Evolutionary conservation across 2,888 invertebrate genomes (phyloP).

Genomic region (Furcula furcula): DNA sequence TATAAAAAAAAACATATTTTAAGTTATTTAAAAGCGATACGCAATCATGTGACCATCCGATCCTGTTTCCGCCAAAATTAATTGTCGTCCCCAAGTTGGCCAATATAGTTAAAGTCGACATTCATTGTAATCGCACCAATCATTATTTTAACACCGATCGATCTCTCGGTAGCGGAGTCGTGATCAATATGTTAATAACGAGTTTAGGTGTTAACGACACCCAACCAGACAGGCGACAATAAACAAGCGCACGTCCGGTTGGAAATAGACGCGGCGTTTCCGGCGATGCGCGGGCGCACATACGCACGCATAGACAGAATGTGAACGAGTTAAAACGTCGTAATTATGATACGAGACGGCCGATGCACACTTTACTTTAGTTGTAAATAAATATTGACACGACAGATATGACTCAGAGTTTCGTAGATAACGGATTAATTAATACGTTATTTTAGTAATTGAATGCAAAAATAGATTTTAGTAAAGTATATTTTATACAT

Average conservation of each 20-base stretch:
- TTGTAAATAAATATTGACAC: too few species aligned
- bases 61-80: too few species aligned
- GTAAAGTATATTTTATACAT: too few species aligned
- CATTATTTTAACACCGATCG: background rate
- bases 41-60: too few species aligned
- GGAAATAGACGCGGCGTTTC: slow-evolving; percentile 74
- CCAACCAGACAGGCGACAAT: slow-evolving; percentile 64
- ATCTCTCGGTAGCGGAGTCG: background rate
- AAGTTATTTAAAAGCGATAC: too few species aligned
- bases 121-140: background rate
- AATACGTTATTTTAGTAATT: too few species aligned
- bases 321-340: slow-evolving; percentile 7
- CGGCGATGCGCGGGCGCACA: slow-evolving; percentile 44
- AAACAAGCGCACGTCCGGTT: slow-evolving; percentile 74
- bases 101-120: background rate
- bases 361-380: slow-evolving; percentile 15
- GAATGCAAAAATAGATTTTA: too few species aligned
- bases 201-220: slow-evolving; percentile 69
- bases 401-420: too few species aligned
- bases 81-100: background rate
- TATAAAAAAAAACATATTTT: too few species aligned
- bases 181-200: slow-evolving; percentile 60
- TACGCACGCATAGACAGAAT: slow-evolving; percentile 8
- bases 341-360: slow-evolving; percentile 15
- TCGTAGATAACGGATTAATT: too few species aligned